Base-by-base conservation (phyloP, 2,888 invertebrate genomes). In the Calameuta idolon region DNA sequence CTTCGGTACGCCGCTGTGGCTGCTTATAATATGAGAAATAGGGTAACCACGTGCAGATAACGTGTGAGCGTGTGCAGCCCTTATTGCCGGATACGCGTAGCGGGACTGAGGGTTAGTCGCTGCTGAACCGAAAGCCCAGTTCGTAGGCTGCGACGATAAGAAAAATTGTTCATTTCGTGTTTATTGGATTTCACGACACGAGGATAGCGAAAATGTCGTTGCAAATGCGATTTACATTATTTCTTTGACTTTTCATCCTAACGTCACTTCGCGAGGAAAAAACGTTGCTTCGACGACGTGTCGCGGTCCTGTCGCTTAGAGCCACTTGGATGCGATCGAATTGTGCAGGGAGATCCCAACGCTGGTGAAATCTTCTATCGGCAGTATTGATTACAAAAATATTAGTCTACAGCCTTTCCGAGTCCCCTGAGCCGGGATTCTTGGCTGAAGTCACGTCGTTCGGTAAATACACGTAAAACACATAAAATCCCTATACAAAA, bases 11-110 rank as follows among this genome's bases (percentile, higher is more conserved):
- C 73, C 71, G 40, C 35, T 69, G 37, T 79, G 77, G n/a, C 78
- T 69, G 77, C 75, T 73, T 76, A 69, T 82, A 81, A 82, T 82
- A 82, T 77, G 82, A 81, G 82, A 82, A 82, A 82, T 78, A 79
- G 82, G 79, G 30, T 77, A 77, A 73, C 75, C 69, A 74, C 40
- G 78, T n/a, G 69, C 33, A 75, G 81, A 82, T 82, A 82, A 82
- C 34, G 74, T n/a, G 34, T 30, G 40, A 40, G 40, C 40, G 40
- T 40, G 40, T 40, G 40, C 40, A 15, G 12, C 40, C 40, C 40
- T 15, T 15, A 15, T 33, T 33, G 33, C 3, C 3, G 3, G 40
- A 40, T 40, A 40, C 15, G 40, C 2, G 40, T 40, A 40, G 1
- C 40, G 15, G 40, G 40, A 40, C 15, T 2, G 0, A 15, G 15